These are phyloP conservation scores for Tapera naevia DNA, from an alignment of 2,797 vertebrate species.

Conservation along the genomic window DNA sequence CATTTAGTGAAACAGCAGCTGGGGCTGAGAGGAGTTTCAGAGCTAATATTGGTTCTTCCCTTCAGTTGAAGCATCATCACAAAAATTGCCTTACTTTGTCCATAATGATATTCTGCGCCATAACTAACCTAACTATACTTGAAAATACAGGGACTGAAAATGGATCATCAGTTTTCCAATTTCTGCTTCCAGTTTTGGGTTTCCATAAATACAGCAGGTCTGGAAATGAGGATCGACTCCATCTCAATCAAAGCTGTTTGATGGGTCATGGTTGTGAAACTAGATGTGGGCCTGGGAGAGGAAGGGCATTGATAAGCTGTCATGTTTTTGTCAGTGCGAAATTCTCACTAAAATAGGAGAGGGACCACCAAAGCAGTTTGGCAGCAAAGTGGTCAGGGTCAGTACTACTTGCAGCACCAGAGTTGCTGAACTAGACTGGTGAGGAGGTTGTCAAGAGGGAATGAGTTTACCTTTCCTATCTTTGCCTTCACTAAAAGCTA, in stretches of 20 bases:
- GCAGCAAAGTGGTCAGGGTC: neutral
- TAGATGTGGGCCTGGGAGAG: neutral
- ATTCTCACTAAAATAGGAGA: neutral
- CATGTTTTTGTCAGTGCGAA: constrained; percentile 8
- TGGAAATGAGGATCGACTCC: neutral
- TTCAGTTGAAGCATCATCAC: neutral
- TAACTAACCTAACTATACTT: constrained; percentile 43
- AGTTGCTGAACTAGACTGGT: neutral
- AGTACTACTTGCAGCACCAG: neutral
- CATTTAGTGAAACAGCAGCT: constrained; percentile 10
- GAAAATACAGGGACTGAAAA: constrained; percentile 37
- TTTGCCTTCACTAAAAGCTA: constrained; percentile 12
- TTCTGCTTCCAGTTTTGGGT: neutral
- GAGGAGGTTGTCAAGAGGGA: neutral
- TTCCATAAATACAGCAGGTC: neutral
- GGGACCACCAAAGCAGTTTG: neutral
- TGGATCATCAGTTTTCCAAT: neutral
- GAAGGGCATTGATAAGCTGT: neutral
- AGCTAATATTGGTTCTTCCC: neutral
- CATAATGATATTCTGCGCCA: neutral
- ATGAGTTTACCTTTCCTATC: neutral
- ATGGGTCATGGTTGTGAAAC: neutral
- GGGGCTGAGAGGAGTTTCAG: neutral
- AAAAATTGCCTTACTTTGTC: neutral
- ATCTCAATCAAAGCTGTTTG: neutral